Base-by-base conservation (phyloP, 2,113 vertebrate genomes). In the Melanostigma gelatinosum region DNA sequence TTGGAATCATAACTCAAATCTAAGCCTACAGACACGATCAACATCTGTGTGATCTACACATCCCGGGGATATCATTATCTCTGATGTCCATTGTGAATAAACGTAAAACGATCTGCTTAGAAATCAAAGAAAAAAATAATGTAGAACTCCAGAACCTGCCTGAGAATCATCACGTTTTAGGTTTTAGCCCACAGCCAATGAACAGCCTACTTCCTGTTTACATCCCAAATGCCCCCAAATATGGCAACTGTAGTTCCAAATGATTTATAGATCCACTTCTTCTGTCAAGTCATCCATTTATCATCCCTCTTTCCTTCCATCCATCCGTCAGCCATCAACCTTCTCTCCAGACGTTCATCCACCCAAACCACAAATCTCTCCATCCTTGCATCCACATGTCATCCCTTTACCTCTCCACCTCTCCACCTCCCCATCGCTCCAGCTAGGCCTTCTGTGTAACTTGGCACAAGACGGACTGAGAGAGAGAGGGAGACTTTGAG, bases 381-480 rank as follows among this genome's bases (percentile, higher is more conserved):
- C n/a, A 16, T 58, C 6, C 42, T 32, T 57, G 36, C 13, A 15
- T 63, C 34, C 48, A 29, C 16, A 11, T 8, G 15, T 55, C 52
- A 38, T 52, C 11, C 0, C 1, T 50, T 22, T 1, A 55, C 22
- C 64, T 18, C 5, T 67, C 46, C 68, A 9, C 58, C 65, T 0
- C 27, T 60, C 54, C 3, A 27, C 42, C 61, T 13, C 3, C 48
- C 58, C 61, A 6, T 64, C 65, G 60, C 9, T 55, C 58, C 61
- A 6, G 60, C 65, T 64, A 9, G 29, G 8, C 29, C 24, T 9
- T 42, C 13, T 87, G 80, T 81, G 71, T 79, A 76, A 32, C 42
- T 88, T 81, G 87, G 83, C 75, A 48, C 72, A 24, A 4, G 52
- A 6, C 0, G 0, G 36, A 40, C 8, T 1, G 38, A 40, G 38